Evolutionary conservation across 2,888 invertebrate genomes (phyloP), one percentile per base, ranked within the genome.

Genomic region (Magallana nippona): DNA sequence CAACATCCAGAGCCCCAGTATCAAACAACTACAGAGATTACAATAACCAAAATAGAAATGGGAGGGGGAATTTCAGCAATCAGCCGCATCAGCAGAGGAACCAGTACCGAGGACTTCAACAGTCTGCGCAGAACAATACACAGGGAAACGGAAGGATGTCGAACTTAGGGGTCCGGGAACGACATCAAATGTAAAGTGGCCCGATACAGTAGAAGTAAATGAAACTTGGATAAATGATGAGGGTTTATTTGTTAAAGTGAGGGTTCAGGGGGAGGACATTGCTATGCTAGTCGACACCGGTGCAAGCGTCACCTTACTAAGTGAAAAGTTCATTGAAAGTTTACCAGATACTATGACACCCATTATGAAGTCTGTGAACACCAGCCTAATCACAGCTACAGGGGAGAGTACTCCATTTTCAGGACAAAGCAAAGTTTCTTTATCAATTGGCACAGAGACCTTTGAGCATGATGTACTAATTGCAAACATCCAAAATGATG

Each of bases 61-160:
- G n/a, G n/a, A n/a, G n/a, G n/a, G n/a, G n/a, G n/a, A n/a, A n/a
- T n/a, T n/a, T n/a, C n/a, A n/a, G n/a, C n/a, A n/a, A n/a, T n/a
- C n/a, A n/a, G n/a, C n/a, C n/a, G n/a, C n/a, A n/a, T n/a, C n/a
- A n/a, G n/a, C n/a, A n/a, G n/a, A n/a, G n/a, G n/a, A n/a, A n/a
- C n/a, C n/a, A n/a, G n/a, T n/a, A n/a, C n/a, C n/a, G n/a, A n/a
- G n/a, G n/a, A n/a, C n/a, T n/a, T n/a, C n/a, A n/a, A n/a, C 10
- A 81, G 81, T 22, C 60, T 17, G 3, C 11, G 57, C 55, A 44
- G 32, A 58, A 15, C 19, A 55, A 8, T 56, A 71, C 1, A 27
- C 84, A 60, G 81, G 84, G 84, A 84, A 84, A 84, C 84, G 19
- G 5, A 19, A 11, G 27, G 15, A 2, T 55, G 84, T 84, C 84